Percentiles rank a stretch among this genome's conserved stretches.
Conservation (phyloP, 2,113 vertebrate species). For the Cyprinodon tularosa region DNA sequence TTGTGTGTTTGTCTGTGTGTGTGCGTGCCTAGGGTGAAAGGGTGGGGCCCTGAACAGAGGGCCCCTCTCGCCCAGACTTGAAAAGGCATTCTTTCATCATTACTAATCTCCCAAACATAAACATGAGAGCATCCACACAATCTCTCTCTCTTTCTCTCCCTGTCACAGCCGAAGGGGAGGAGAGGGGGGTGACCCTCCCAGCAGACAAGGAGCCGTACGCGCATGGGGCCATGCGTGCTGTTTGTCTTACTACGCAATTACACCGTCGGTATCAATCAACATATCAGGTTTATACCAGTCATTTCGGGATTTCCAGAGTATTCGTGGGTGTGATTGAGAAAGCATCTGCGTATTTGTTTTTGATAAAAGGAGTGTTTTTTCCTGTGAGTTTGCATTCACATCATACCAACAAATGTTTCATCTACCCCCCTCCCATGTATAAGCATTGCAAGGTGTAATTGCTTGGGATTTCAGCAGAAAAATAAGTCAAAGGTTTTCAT, state of each 20-base stretch:
- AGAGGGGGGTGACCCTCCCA: conserved; percentile 65
- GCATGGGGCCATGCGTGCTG: conserved; percentile 49
- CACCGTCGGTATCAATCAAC: conserved; percentile 60
- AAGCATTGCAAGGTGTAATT: conserved; percentile 64
- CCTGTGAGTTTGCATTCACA: conserved; percentile 36
- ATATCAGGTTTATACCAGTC: conserved; percentile 63
- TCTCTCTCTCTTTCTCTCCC: conserved; percentile 54
- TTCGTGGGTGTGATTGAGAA: not conserved
- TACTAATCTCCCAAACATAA: conserved; percentile 84
- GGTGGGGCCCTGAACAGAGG: conserved; percentile 70
- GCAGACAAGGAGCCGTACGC: conserved; percentile 59
- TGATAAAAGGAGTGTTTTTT: conserved; percentile 20
- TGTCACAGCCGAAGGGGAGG: conserved; percentile 29
- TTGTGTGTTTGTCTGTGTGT: conserved; percentile 19
- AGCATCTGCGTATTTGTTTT: conserved; percentile 16
- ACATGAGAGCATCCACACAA: conserved; percentile 78
- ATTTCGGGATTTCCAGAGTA: conserved; percentile 30
- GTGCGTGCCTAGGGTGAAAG: conserved; percentile 46
- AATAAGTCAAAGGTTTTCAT: conserved; percentile 44
- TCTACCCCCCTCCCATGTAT: conserved; percentile 56
- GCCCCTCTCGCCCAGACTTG: conserved; percentile 76
- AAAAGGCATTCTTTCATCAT: conserved; percentile 84
- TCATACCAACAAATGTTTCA: conserved; percentile 46
- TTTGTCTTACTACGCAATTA: conserved; percentile 64
- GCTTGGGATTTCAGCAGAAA: conserved; percentile 54